Conservation (phyloP, 2,888 invertebrate species). For the Tetanocera ferruginea region DNA sequence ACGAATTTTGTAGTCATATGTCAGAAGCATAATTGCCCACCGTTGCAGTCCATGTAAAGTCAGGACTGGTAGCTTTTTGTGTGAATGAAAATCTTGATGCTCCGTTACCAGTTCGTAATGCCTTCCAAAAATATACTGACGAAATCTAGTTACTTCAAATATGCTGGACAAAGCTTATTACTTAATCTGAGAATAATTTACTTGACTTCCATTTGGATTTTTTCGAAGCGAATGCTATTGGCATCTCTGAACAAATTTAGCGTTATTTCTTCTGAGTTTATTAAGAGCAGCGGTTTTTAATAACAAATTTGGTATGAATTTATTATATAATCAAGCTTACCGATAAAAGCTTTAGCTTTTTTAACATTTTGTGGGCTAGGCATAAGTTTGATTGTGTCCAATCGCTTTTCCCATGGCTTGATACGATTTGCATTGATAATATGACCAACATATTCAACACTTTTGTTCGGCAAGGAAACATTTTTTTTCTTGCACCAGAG, state of each 20-base stretch:
- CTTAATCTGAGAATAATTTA: too few species aligned
- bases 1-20: too few species aligned
- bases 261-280: background rate
- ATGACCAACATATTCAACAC: conserved; percentile 24
- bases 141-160: too few species aligned
- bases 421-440: conserved; percentile 4
- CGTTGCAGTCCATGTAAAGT: too few species aligned
- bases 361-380: background rate
- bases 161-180: too few species aligned
- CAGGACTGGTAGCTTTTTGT: too few species aligned
- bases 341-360: background rate
- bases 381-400: conserved; percentile 7
- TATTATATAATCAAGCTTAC: background rate
- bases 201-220: too few species aligned
- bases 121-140: too few species aligned
- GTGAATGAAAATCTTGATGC: too few species aligned
- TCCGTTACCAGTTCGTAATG: too few species aligned
- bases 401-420: background rate
- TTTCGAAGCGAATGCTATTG: too few species aligned
- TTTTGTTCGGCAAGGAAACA: conserved; percentile 27
- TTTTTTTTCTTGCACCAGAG: conserved; percentile 33
- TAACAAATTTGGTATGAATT: background rate
- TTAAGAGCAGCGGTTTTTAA: background rate
- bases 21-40: too few species aligned
- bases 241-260: background rate